Evolutionary conservation across 2,113 vertebrate species (phyloP).

Genomic region (Nannospalax galili): DNA sequence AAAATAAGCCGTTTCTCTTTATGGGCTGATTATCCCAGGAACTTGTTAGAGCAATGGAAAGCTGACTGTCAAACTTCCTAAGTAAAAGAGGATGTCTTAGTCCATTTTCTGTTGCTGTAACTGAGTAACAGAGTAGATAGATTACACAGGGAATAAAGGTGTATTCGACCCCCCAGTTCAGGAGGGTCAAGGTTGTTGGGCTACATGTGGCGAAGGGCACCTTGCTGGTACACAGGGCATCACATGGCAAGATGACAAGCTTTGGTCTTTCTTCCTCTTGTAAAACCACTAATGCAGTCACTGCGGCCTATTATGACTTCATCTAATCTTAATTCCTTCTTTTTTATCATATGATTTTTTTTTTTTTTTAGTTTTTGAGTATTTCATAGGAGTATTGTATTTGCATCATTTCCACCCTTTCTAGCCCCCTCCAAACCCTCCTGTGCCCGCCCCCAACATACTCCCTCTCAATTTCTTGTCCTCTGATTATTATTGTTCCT

Average conservation of each 20-base stretch:
- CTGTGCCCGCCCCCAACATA: too few relatives aligned
- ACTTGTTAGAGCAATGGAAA: background rate
- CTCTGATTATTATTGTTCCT: too few relatives aligned
- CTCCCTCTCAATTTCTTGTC: too few relatives aligned
- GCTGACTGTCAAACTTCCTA: background rate
- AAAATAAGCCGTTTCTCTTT: background rate
- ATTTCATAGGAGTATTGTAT: too few relatives aligned
- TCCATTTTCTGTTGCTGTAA: background rate
- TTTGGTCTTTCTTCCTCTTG: background rate
- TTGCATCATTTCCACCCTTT: too few relatives aligned
- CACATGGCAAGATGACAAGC: background rate
- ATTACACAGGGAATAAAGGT: background rate
- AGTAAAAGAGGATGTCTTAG: background rate
- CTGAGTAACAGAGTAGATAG: background rate
- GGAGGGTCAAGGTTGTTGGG: too few relatives aligned
- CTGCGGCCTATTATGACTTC: too few relatives aligned
- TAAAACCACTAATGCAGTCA: background rate
- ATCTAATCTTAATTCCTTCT: background rate
- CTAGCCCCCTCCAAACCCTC: too few relatives aligned
- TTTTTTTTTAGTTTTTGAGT: too few relatives aligned
- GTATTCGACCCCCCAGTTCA: background rate
- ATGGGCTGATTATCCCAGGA: background rate
- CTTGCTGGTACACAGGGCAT: background rate
- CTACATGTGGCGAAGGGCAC: background rate
- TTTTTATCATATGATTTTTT: too few relatives aligned